These are phyloP conservation scores for Crossaster papposus DNA, from an alignment of 53 echinoderm and acorn worm species.

Conservation along the genomic window DNA sequence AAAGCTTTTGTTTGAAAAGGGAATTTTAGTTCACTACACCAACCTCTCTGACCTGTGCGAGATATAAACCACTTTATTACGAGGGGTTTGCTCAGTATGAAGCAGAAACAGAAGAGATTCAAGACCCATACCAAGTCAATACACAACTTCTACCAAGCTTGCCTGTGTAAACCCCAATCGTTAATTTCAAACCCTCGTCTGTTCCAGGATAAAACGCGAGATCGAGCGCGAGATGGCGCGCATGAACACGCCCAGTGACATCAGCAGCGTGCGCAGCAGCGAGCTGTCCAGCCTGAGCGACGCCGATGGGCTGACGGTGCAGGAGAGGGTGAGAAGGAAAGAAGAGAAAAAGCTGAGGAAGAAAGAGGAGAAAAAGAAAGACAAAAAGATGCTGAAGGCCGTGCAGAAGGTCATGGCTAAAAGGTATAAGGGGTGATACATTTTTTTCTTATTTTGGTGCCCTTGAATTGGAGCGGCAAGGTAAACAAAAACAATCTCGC, in stretches of 20 bases:
- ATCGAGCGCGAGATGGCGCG: conserved; percentile 77
- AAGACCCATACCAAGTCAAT: too few species aligned
- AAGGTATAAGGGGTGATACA: conserved; percentile 37
- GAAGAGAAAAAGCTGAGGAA: conserved; percentile 74
- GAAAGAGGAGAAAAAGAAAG: conserved; percentile 69
- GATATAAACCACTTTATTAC: too few species aligned
- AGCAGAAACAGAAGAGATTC: too few species aligned
- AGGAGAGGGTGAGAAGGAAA: conserved; percentile 65
- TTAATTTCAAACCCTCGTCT: neutral
- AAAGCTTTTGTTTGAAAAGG: too few species aligned
- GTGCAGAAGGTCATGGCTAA: conserved; percentile 78
- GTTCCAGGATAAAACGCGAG: conserved; percentile 72
- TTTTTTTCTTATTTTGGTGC: too few species aligned
- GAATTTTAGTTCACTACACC: too few species aligned
- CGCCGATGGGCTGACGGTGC: conserved; percentile 57
- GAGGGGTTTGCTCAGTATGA: too few species aligned
- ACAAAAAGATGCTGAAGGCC: conserved; percentile 73
- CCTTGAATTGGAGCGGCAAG: too few species aligned
- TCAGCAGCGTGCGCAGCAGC: conserved; percentile 88
- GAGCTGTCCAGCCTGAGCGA: conserved; percentile 67
- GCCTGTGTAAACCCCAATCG: neutral
- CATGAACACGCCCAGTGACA: conserved; percentile 76
- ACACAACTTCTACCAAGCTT: too few species aligned
- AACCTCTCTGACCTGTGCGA: too few species aligned
- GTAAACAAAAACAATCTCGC: too few species aligned